Evolutionary conservation across 2,113 vertebrate species (phyloP).

Genomic region (Rhagologus leucostigma): DNA sequence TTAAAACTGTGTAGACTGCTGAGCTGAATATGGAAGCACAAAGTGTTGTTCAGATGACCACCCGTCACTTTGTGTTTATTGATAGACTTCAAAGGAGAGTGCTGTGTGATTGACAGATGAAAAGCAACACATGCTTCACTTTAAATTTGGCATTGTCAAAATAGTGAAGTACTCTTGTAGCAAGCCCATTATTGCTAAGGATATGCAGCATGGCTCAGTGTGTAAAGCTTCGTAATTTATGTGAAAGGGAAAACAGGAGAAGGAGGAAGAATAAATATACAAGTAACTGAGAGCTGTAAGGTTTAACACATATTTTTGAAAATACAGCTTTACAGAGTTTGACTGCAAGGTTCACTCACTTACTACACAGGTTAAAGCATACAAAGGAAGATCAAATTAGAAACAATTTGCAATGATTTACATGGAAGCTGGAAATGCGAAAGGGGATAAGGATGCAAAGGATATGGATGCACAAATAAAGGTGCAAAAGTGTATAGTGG

Average conservation of each 20-base stretch:
- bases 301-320: neutral
- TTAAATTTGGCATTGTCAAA: conserved; percentile 8
- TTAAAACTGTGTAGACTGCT: conserved; percentile 25
- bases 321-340: neutral
- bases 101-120: neutral
- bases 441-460: neutral
- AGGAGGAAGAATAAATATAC: neutral
- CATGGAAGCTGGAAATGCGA: neutral
- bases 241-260: neutral
- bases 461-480: neutral
- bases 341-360: neutral
- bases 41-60: neutral
- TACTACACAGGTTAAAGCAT: neutral
- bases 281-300: neutral
- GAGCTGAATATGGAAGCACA: neutral
- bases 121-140: neutral
- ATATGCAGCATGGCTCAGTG: neutral
- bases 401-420: neutral
- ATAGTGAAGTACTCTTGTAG: neutral
- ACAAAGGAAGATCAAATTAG: neutral
- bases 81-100: neutral
- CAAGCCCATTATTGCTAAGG: neutral
- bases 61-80: neutral
- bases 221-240: neutral
- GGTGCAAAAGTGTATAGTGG: neutral